A percentile compares a stretch with the other conserved stretches of the same genome.
phyloP scores from a whole-genome alignment of 2,113 vertebrate genomes.

The Tyrannus savana region DNA sequence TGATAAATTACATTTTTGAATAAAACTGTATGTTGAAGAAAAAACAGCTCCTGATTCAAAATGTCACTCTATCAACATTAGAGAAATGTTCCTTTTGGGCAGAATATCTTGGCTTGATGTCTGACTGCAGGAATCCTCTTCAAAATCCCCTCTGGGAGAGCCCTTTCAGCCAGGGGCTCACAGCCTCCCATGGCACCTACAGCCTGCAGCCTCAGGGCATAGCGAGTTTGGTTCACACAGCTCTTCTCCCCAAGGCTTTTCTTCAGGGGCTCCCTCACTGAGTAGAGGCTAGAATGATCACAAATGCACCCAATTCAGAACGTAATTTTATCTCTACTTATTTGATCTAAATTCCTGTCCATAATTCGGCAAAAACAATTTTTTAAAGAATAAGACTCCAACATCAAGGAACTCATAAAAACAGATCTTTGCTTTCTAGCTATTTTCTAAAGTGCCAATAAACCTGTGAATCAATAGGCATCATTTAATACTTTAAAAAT shows the following conservation, averaged over 20 bases:
- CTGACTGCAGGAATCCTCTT: background rate
- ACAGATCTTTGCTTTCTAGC: background rate
- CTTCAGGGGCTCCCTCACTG: rapidly evolving
- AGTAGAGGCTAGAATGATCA: background rate
- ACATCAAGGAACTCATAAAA: background rate
- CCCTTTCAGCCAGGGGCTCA: background rate
- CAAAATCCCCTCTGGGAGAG: background rate
- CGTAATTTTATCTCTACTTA: background rate
- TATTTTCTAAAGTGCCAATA: background rate
- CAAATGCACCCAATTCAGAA: background rate
- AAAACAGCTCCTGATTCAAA: background rate
- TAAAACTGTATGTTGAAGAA: background rate
- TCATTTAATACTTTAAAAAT: background rate
- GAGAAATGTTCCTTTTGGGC: background rate
- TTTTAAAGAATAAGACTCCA: background rate
- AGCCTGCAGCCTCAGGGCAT: background rate
- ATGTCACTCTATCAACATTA: background rate
- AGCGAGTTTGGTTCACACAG: background rate
- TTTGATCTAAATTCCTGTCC: background rate
- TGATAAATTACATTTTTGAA: background rate
- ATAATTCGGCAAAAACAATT: background rate
- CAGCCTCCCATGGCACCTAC: rapidly evolving
- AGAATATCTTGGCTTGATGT: background rate
- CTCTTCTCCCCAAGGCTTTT: background rate
- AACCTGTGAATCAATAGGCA: background rate